These are phyloP conservation scores for Galerucella calmariensis DNA, from an alignment of 2,888 invertebrate genomes.

Conservation along the genomic window DNA sequence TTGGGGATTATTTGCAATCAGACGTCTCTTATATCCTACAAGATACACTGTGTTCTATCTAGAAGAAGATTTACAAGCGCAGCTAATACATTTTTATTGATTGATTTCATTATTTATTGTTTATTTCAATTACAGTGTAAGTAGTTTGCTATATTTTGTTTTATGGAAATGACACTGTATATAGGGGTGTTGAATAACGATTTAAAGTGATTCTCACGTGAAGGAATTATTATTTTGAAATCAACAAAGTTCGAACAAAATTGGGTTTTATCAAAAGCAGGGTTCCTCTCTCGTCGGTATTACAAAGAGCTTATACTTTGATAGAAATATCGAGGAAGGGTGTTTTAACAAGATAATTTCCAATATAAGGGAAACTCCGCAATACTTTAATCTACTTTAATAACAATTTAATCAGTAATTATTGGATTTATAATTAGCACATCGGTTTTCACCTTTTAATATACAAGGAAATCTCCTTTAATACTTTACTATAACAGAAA, in stretches of 20 bases:
- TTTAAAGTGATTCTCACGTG: not conserved
- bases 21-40: constrained; percentile 40
- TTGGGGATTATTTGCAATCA: constrained; percentile 44
- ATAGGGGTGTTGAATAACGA: not conserved
- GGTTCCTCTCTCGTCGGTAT: constrained; percentile 22
- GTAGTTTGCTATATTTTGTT: too few species aligned
- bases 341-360: constrained; percentile 52
- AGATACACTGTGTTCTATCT: constrained; percentile 39
- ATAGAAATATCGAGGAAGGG: constrained; percentile 49
- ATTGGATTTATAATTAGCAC: constrained; percentile 61
- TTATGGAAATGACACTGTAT: too few species aligned
- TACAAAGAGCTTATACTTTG: constrained; percentile 47
- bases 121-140: not conserved
- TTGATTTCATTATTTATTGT: constrained; percentile 19
- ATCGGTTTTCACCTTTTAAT: constrained; percentile 51
- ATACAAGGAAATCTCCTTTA: constrained; percentile 45
- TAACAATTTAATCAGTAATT: constrained; percentile 62
- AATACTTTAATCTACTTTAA: constrained; percentile 62
- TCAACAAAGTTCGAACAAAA: constrained; percentile 20
- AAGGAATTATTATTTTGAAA: constrained; percentile 3
- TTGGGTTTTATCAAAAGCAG: constrained; percentile 22
- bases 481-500: constrained; percentile 40
- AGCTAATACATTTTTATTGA: constrained; percentile 21
- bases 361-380: constrained; percentile 51
- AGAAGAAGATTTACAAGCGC: constrained; percentile 22